phyloP scores from a whole-genome alignment of 2,797 vertebrate genomes.

The Cyclopterus lumpus region DNA sequence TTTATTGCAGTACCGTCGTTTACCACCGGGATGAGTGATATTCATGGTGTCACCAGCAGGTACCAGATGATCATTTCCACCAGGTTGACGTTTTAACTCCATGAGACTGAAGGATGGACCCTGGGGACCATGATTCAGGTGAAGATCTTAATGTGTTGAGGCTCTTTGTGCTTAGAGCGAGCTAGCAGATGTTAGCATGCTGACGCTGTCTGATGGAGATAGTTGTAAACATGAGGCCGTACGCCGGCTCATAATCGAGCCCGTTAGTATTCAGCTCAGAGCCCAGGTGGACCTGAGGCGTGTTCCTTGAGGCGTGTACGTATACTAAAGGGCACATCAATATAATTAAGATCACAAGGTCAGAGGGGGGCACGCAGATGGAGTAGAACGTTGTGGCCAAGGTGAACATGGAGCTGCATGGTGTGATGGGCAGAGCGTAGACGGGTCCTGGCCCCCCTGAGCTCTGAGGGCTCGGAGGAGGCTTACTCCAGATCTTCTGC shows the following conservation, averaged over 20 bases:
- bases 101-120: no score
- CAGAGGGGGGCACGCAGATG: slow-evolving; percentile 30
- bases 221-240: neutral
- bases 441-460: slow-evolving; percentile 70
- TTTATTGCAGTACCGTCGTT: neutral
- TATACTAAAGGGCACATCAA: slow-evolving; percentile 8
- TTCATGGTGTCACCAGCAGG: neutral
- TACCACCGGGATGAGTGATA: neutral
- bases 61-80: neutral
- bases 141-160: no score
- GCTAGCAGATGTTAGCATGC: neutral
- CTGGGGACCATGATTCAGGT: no score
- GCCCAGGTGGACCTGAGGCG: neutral
- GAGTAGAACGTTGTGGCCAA: slow-evolving; percentile 46
- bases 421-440: slow-evolving; percentile 68
- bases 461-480: slow-evolving; percentile 54
- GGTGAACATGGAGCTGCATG: slow-evolving; percentile 48
- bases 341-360: slow-evolving; percentile 25
- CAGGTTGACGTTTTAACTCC: no score
- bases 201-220: neutral
- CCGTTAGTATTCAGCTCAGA: neutral
- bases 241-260: neutral
- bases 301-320: neutral
- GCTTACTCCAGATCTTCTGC: slow-evolving; percentile 64
- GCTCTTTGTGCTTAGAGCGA: no score